These are phyloP conservation scores for Ctena decussata DNA, from an alignment of 2,888 invertebrate genomes.

Conservation along the genomic window DNA sequence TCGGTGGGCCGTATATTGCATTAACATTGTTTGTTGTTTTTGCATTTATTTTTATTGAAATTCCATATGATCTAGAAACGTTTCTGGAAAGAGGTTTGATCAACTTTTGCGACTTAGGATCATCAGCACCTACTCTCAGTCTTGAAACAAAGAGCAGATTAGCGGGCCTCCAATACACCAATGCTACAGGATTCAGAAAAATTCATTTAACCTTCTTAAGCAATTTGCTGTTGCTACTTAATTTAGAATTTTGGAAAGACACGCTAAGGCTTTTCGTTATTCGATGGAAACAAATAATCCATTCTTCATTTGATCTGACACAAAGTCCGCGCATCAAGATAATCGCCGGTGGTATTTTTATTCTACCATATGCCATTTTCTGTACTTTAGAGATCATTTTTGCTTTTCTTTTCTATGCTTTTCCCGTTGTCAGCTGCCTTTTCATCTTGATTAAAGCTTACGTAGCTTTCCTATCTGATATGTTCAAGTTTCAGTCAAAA, in stretches of 20 bases:
- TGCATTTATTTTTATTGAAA: too few relatives aligned
- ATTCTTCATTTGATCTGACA: too few relatives aligned
- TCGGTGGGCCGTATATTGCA: too few relatives aligned
- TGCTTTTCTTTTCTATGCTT: constrained; percentile 24
- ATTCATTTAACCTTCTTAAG: too few relatives aligned
- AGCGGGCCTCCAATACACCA: too few relatives aligned
- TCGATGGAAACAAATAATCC: constrained; percentile 31
- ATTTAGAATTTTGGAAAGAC: constrained; percentile 36
- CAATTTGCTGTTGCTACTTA: constrained; percentile 25
- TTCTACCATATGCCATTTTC: constrained; percentile 14
- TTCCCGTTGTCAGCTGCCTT: constrained; percentile 41
- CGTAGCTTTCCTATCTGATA: not conserved
- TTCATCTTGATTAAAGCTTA: constrained; percentile 39
- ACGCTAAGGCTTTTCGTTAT: not conserved
- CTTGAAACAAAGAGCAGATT: too few relatives aligned
- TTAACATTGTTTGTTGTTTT: too few relatives aligned
- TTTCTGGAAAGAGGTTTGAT: too few relatives aligned
- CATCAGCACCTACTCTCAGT: too few relatives aligned
- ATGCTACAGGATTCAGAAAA: too few relatives aligned
- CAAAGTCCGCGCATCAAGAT: not conserved
- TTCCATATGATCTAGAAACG: too few relatives aligned
- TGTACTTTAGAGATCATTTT: constrained; percentile 25
- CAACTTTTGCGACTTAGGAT: too few relatives aligned
- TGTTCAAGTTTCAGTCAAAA: not conserved
- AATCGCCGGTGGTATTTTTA: not conserved